Percentiles rank a stretch among this genome's conserved stretches.
Evolutionary conservation across 2,797 vertebrate species (phyloP).

Genomic region (Dallia pectoralis): DNA sequence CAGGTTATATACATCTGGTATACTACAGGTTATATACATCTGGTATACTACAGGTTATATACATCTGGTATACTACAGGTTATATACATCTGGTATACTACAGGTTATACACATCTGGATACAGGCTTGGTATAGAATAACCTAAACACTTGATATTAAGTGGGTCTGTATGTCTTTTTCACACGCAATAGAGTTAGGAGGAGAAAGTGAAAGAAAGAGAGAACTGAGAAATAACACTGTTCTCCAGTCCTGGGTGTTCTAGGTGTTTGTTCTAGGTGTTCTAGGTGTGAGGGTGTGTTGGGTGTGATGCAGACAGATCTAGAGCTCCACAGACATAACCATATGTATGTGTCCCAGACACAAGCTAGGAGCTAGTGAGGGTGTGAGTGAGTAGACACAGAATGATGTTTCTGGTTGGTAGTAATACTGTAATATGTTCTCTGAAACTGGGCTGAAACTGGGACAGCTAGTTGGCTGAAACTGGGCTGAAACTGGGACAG

Average conservation of each 20-base stretch:
- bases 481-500: too few species aligned
- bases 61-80: too few species aligned
- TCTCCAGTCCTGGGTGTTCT: background rate
- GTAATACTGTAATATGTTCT: background rate
- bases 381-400: too few species aligned
- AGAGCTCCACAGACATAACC: background rate
- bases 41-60: too few species aligned
- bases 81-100: slow-evolving; percentile 38
- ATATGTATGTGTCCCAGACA: background rate
- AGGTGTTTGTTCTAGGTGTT: background rate
- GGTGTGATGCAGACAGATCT: background rate
- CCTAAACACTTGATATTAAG: slow-evolving; percentile 29
- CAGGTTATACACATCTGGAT: slow-evolving; percentile 36
- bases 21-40: too few species aligned
- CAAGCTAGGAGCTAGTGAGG: background rate
- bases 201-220: slow-evolving; percentile 6
- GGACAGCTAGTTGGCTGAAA: too few species aligned
- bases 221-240: slow-evolving; percentile 7
- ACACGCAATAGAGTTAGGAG: background rate
- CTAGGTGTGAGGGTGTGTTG: background rate
- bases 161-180: slow-evolving; percentile 6
- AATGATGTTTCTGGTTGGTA: background rate
- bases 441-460: too few species aligned
- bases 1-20: too few species aligned
- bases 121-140: slow-evolving; percentile 36